A percentile compares a stretch with the other conserved stretches of the same genome.
Evolutionary conservation across 2,113 vertebrate genomes (phyloP).

Genomic region (Oncorhynchus keta): DNA sequence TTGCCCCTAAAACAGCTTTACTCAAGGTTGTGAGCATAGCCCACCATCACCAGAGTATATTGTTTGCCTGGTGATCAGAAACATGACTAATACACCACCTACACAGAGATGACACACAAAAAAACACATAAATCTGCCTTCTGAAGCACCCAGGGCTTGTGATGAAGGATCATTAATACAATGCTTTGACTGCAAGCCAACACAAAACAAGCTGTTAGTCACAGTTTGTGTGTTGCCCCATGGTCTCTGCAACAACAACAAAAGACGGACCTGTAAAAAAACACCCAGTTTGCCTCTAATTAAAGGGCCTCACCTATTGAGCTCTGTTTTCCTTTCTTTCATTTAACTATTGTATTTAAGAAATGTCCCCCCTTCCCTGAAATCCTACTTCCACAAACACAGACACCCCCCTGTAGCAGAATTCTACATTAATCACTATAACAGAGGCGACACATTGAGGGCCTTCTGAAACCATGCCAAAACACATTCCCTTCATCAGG

Average conservation of each 20-base stretch:
- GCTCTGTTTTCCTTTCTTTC: constrained; percentile 40
- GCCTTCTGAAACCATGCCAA: constrained; percentile 35
- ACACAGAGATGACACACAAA: neutral
- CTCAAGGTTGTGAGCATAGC: too few relatives aligned
- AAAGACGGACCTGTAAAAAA: constrained; percentile 1
- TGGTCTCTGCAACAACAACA: neutral
- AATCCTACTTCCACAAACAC: constrained; percentile 51
- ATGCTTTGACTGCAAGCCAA: constrained; percentile 6
- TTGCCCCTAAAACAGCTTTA: too few relatives aligned
- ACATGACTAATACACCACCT: constrained; percentile 2
- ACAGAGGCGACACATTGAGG: constrained; percentile 19
- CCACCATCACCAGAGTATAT: too few relatives aligned
- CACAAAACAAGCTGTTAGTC: neutral
- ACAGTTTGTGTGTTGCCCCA: neutral
- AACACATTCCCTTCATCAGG: constrained; percentile 41
- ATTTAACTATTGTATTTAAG: constrained; percentile 36
- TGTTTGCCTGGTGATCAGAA: constrained; percentile 10
- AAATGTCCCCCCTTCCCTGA: constrained; percentile 21
- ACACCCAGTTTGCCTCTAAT: constrained; percentile 35
- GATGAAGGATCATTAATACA: neutral
- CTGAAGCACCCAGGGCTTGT: too few relatives aligned
- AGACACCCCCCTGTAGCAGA: constrained; percentile 17
- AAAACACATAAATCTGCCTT: constrained; percentile 19
- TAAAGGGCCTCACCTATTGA: constrained; percentile 21
- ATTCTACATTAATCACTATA: constrained; percentile 47